Evolutionary conservation across 2,797 vertebrate genomes (phyloP).

Genomic region (Phataginus tetradactyla): DNA sequence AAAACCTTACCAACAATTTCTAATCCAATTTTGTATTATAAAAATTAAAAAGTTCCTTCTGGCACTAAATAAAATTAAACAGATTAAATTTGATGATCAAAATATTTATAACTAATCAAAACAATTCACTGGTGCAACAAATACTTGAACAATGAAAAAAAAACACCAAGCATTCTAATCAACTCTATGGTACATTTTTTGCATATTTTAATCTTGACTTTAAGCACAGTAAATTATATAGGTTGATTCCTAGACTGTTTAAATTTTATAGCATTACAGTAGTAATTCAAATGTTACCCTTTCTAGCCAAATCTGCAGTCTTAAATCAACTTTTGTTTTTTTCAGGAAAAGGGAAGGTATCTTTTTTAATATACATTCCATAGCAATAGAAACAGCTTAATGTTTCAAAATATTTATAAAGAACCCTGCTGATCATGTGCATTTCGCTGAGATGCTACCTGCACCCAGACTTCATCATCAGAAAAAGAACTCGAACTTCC

Average conservation of each 20-base stretch:
- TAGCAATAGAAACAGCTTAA: constrained; percentile 55
- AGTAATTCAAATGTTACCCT: constrained; percentile 67
- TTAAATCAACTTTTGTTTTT: constrained; percentile 42
- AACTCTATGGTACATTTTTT: constrained; percentile 39
- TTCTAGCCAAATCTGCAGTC: constrained; percentile 61
- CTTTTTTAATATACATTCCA: constrained; percentile 59
- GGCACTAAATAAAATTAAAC: constrained; percentile 57
- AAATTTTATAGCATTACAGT: constrained; percentile 44
- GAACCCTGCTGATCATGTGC: constrained; percentile 78
- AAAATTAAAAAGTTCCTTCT: constrained; percentile 53
- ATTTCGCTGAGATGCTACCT: constrained; percentile 74
- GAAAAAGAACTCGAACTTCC: constrained; percentile 94
- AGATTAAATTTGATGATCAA: constrained; percentile 47
- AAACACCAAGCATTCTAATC: constrained; percentile 29
- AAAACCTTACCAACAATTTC: constrained; percentile 48
- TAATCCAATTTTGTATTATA: constrained; percentile 51
- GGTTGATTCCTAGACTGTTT: constrained; percentile 46
- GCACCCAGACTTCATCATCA: constrained; percentile 88
- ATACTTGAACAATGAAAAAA: constrained; percentile 30
- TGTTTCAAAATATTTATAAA: constrained; percentile 75
- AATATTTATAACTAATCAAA: constrained; percentile 61
- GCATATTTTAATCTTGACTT: constrained; percentile 69
- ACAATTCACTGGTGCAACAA: not conserved
- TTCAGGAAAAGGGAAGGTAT: constrained; percentile 34
- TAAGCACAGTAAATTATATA: constrained; percentile 63